Evolutionary conservation across 2,113 vertebrate genomes (phyloP), one percentile per base, ranked within the genome.

Genomic region (Catharus bicknelli): DNA sequence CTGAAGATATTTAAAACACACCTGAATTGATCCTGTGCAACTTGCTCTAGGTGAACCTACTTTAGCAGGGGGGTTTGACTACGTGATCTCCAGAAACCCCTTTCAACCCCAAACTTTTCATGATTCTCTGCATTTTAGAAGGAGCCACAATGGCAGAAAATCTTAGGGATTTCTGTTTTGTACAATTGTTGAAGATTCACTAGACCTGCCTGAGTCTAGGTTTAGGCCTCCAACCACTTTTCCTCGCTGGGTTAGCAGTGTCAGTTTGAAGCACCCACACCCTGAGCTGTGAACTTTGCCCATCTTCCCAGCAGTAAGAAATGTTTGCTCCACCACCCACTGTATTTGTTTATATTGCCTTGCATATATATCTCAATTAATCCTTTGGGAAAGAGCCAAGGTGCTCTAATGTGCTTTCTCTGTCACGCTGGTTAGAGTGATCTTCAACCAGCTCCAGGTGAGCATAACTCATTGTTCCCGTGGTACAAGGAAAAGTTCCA

Each of bases 391-490:
- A 47, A 77, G 34, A 53, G 43, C 19, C 15, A 40, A 57, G 29
- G 22, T 25, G 4, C 32, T 68, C 18, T 45, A 38, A 63, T 0
- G 0, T 25, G 12, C 6, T 51, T 67, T 9, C 63, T n/a, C 25
- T 45, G 27, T 38, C 38, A 57, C 3, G 0, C 16, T 61, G 16
- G 17, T 57, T 51, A 51, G 22, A 57, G 6, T 2, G 3, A 13
- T 25, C 27, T 89, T 42, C n/a, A 66, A 4, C 27, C 32, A 22
- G 20, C 13, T 13, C 2, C 29, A 70, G 13, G 10, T 57, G 27
- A 73, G 20, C 8, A 18, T 9, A 55, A 58, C 1, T n/a, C 0
- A 0, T 81, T 40, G 43, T 45, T 48, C 42, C 43, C 43, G 5
- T 19, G 14, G 9, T 22, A 58, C 1, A 5, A 69, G 30, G 14